Conservation (phyloP, 2,797 vertebrate species). For the Sebastes diaconus region DNA sequence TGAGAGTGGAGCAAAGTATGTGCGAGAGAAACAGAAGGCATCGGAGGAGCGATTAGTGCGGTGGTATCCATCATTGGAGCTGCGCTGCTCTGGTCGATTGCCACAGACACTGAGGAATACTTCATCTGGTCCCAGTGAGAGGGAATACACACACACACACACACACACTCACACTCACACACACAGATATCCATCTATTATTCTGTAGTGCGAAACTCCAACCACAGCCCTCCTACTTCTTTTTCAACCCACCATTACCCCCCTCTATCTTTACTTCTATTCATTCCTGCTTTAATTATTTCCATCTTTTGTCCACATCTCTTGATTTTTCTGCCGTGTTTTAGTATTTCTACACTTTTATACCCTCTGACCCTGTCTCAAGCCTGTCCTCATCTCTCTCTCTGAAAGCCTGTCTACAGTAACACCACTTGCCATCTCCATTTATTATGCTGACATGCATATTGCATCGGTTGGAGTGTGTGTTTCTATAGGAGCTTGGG, state of each 20-base stretch:
- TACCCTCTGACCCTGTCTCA: neutral
- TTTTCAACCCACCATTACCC: slow-evolving; percentile 5
- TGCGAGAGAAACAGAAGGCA: slow-evolving; percentile 76
- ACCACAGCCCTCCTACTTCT: slow-evolving; percentile 14
- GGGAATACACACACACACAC: slow-evolving; percentile 15
- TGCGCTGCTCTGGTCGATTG: slow-evolving; percentile 71
- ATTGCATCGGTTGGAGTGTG: slow-evolving; percentile 38
- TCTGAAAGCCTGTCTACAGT: slow-evolving; percentile 28
- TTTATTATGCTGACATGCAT: slow-evolving; percentile 63
- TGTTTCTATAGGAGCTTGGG: slow-evolving; percentile 1
- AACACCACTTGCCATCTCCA: slow-evolving; percentile 27
- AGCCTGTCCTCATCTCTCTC: neutral
- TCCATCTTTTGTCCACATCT: slow-evolving; percentile 10
- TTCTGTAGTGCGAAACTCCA: slow-evolving; percentile 31
- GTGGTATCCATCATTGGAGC: slow-evolving; percentile 77
- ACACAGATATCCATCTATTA: slow-evolving; percentile 42
- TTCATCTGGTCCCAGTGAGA: slow-evolving; percentile 67
- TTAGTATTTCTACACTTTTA: neutral
- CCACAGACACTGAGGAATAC: slow-evolving; percentile 69
- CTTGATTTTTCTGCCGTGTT: neutral
- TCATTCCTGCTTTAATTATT: slow-evolving; percentile 8
- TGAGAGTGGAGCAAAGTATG: slow-evolving; percentile 71
- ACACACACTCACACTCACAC: slow-evolving; percentile 6
- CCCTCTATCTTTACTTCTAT: neutral
- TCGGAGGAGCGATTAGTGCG: slow-evolving; percentile 77